Percentiles rank a stretch among this genome's conserved stretches.
phyloP scores from a whole-genome alignment of 2,113 vertebrate genomes.

The Myrmecobius fasciatus region DNA sequence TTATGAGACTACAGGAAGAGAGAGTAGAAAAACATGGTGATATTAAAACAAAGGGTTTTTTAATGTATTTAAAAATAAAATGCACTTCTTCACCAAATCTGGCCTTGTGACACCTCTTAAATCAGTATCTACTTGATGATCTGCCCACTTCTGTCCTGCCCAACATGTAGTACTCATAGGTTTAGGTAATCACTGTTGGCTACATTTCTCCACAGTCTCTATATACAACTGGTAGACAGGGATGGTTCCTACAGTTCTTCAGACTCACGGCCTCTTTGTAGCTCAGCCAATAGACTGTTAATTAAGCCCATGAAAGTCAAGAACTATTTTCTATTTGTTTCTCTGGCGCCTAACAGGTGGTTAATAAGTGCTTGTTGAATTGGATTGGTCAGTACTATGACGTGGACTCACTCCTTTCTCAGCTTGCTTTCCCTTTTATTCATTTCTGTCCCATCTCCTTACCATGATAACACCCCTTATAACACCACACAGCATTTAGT shows the following conservation, averaged over 20 bases:
- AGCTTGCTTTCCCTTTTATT: neutral
- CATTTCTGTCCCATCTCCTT: neutral
- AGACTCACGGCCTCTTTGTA: neutral
- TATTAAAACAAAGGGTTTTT: neutral
- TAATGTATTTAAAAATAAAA: neutral
- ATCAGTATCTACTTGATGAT: neutral
- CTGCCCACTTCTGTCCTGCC: neutral
- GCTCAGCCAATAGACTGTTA: neutral
- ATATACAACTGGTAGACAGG: neutral
- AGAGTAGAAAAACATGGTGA: neutral
- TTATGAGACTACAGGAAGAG: neutral
- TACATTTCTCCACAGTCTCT: neutral
- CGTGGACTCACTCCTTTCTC: neutral
- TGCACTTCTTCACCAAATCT: neutral
- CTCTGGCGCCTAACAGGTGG: neutral
- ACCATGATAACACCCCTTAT: neutral
- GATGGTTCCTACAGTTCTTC: neutral
- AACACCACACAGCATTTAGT: neutral
- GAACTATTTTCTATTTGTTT: neutral
- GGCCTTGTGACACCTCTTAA: neutral
- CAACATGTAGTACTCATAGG: neutral
- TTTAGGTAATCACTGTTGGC: neutral
- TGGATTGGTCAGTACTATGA: neutral
- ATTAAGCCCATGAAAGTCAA: neutral
- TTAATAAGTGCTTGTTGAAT: neutral